These are phyloP conservation scores for Hoplias malabaricus DNA, from an alignment of 2,113 vertebrate species.

Conservation along the genomic window DNA sequence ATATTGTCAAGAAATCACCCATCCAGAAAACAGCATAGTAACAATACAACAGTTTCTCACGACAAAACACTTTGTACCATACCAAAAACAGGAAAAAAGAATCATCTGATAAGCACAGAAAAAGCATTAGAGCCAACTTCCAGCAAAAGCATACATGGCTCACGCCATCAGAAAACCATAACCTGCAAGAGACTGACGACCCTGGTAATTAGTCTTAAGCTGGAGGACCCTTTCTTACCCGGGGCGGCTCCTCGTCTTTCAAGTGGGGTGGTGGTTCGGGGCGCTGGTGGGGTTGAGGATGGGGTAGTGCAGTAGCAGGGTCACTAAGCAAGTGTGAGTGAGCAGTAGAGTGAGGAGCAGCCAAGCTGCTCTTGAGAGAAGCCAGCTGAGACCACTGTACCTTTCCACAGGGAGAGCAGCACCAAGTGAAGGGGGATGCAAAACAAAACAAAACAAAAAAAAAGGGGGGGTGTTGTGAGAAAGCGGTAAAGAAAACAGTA, in stretches of 20 bases:
- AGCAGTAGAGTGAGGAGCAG: conserved; percentile 75
- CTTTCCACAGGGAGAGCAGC: conserved; percentile 81
- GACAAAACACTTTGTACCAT: no score
- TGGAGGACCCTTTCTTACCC: conserved; percentile 81
- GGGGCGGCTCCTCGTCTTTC: conserved; percentile 87
- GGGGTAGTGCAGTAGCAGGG: conserved; percentile 84
- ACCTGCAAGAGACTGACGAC: not conserved
- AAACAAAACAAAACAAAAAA: conserved; percentile 59
- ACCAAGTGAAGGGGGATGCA: conserved; percentile 50
- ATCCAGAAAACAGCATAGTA: no score
- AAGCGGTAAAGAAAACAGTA: conserved; percentile 60
- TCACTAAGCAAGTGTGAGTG: conserved; percentile 91
- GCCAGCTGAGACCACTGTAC: conserved; percentile 93
- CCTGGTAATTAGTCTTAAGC: not conserved
- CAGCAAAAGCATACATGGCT: not conserved
- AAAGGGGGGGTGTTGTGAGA: conserved; percentile 40
- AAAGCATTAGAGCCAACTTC: not conserved
- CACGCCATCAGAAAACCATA: not conserved
- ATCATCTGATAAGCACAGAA: not conserved
- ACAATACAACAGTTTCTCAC: no score
- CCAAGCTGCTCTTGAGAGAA: conserved; percentile 91
- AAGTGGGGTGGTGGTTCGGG: conserved; percentile 85
- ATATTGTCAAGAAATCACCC: no score
- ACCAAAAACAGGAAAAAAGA: no score
- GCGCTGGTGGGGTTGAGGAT: conserved; percentile 73